Percentiles rank a stretch among this genome's conserved stretches.
Conservation (phyloP, 2,113 vertebrate genomes). For the Melanostigma gelatinosum region DNA sequence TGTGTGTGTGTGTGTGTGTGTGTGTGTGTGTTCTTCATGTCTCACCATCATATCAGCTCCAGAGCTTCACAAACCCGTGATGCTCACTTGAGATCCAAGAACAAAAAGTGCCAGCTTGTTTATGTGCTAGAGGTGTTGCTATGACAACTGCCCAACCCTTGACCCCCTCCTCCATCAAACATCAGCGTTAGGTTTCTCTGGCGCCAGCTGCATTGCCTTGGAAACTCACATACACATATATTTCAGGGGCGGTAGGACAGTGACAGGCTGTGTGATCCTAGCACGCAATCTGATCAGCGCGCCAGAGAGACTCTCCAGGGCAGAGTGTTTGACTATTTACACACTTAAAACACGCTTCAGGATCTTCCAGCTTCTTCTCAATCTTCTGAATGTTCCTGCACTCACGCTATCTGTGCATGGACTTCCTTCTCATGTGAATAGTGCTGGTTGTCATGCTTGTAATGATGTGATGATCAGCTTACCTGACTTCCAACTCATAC, state of each 20-base stretch:
- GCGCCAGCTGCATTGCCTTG: constrained; percentile 62
- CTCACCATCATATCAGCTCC: constrained; percentile 18
- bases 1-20: constrained; percentile 16
- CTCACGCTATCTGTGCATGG: neutral
- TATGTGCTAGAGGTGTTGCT: constrained; percentile 61
- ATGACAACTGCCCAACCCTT: constrained; percentile 74
- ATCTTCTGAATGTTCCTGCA: neutral
- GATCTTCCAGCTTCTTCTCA: neutral
- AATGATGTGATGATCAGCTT: neutral
- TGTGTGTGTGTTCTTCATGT: constrained; percentile 5
- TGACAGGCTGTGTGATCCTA: constrained; percentile 56
- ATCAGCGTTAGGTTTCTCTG: constrained; percentile 60
- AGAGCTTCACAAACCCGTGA: constrained; percentile 43
- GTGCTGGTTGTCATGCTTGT: neutral
- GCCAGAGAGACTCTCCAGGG: constrained; percentile 54
- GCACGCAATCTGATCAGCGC: constrained; percentile 61
- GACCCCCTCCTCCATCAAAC: constrained; percentile 62
- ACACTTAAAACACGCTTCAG: neutral
- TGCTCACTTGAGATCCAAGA: constrained; percentile 41
- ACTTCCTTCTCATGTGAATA: neutral
- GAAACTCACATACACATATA: constrained; percentile 59
- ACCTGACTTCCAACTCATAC: neutral
- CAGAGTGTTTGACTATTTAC: constrained; percentile 47
- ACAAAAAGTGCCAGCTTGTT: constrained; percentile 68
- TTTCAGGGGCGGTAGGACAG: constrained; percentile 57